These are phyloP conservation scores for Etheostoma nigrum DNA, from an alignment of 2,797 vertebrate genomes.

Conservation along the genomic window DNA sequence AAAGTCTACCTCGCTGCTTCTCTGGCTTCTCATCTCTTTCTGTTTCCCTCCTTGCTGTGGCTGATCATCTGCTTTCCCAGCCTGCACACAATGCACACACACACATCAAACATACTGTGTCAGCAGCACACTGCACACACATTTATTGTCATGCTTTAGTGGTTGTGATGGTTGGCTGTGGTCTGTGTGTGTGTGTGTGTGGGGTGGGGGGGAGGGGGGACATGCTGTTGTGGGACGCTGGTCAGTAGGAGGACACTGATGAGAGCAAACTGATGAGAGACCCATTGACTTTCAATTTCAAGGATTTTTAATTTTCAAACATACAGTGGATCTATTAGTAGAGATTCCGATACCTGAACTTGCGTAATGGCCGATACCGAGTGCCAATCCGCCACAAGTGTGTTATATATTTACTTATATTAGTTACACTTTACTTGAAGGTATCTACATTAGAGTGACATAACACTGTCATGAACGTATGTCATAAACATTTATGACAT, in stretches of 20 bases:
- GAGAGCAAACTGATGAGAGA: constrained; percentile 11
- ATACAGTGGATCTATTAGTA: background rate
- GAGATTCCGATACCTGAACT: no score
- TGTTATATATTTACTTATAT: no score
- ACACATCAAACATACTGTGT: constrained; percentile 7
- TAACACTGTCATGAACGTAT: no score
- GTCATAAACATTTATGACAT: no score
- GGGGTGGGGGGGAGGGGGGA: constrained; percentile 45
- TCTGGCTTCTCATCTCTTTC: constrained; percentile 76
- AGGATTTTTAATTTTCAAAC: constrained; percentile 1
- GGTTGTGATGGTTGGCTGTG: constrained; percentile 60
- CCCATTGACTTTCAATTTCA: background rate
- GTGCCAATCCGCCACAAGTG: no score
- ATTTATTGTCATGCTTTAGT: constrained; percentile 85
- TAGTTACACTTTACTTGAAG: no score
- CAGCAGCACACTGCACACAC: constrained; percentile 19
- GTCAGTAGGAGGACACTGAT: constrained; percentile 52
- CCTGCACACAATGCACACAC: constrained; percentile 16
- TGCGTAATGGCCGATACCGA: no score
- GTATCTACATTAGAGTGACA: no score
- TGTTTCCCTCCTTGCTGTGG: constrained; percentile 77
- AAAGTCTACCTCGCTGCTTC: constrained; percentile 85
- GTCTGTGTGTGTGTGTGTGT: no score
- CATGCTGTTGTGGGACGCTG: constrained; percentile 60
- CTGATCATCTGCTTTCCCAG: constrained; percentile 65